Evolutionary conservation across 2,888 invertebrate genomes (phyloP).

Genomic region (Steinernema carpocapsae): DNA sequence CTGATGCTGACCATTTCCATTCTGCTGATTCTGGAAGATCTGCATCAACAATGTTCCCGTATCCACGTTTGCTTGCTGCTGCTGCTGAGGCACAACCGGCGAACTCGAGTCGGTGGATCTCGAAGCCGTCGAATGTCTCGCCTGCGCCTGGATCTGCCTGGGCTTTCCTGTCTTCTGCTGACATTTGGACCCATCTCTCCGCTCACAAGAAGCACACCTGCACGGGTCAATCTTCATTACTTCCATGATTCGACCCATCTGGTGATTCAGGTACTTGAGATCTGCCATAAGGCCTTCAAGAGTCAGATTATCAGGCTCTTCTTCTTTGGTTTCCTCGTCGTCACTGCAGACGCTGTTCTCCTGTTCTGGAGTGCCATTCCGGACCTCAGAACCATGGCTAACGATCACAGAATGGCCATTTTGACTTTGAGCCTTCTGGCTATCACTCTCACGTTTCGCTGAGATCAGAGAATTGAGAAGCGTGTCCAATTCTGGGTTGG

Average conservation of each 20-base stretch:
- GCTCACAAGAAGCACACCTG: background rate
- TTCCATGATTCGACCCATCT: constrained; percentile 8
- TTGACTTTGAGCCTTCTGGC: background rate
- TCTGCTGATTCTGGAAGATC: constrained; percentile 30
- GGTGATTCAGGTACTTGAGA: constrained; percentile 7
- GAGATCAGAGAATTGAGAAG: background rate
- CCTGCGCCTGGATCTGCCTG: background rate
- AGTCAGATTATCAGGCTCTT: background rate
- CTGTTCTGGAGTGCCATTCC: too few species aligned
- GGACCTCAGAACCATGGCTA: background rate
- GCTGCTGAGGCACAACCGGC: background rate
- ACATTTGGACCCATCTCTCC: constrained; percentile 2
- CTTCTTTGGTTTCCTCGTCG: background rate
- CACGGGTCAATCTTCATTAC: constrained; percentile 31
- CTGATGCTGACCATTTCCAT: background rate
- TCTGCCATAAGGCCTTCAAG: background rate
- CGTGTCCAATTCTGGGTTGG: constrained; percentile 7
- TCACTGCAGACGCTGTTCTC: background rate
- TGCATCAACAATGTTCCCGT: constrained; percentile 13
- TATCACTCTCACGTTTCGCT: background rate
- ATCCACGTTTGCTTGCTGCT: background rate
- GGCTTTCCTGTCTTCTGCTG: background rate
- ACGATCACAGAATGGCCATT: background rate
- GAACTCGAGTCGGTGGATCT: background rate
- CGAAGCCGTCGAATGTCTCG: background rate